These are phyloP conservation scores for Cecidostiba fungosa DNA, from an alignment of 2,888 invertebrate species.

Conservation along the genomic window DNA sequence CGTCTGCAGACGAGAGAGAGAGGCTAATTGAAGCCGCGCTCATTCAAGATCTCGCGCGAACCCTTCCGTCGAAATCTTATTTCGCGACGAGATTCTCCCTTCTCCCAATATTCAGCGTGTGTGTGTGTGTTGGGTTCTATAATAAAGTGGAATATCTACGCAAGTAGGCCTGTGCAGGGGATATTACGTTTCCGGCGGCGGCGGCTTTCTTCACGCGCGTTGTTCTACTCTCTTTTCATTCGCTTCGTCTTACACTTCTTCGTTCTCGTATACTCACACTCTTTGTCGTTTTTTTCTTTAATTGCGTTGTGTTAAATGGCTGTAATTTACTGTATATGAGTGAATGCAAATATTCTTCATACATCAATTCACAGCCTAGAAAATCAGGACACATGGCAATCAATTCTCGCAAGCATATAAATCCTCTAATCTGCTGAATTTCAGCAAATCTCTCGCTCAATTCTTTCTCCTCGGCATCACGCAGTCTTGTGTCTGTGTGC, in stretches of 20 bases:
- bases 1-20: constrained; percentile 76
- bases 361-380: background rate
- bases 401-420: background rate
- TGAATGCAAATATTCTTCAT: background rate
- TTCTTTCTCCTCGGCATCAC: too few relatives aligned
- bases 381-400: background rate
- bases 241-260: constrained; percentile 33
- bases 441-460: background rate
- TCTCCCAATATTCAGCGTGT: too few relatives aligned
- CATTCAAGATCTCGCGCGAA: constrained; percentile 77
- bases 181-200: constrained; percentile 75
- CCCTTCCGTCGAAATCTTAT: constrained; percentile 59
- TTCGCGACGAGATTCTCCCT: constrained; percentile 59
- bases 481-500: background rate
- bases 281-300: background rate
- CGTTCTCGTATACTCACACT: too few relatives aligned
- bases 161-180: constrained; percentile 67
- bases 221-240: constrained; percentile 52
- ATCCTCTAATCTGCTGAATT: constrained; percentile 1
- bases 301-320: background rate
- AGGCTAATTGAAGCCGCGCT: constrained; percentile 76
- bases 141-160: constrained; percentile 68
- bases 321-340: too few relatives aligned
- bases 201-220: constrained; percentile 65
- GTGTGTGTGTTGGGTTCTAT: constrained; percentile 65